phyloP scores from a whole-genome alignment of 2,888 invertebrate species.

The Lasioglossum morio region DNA sequence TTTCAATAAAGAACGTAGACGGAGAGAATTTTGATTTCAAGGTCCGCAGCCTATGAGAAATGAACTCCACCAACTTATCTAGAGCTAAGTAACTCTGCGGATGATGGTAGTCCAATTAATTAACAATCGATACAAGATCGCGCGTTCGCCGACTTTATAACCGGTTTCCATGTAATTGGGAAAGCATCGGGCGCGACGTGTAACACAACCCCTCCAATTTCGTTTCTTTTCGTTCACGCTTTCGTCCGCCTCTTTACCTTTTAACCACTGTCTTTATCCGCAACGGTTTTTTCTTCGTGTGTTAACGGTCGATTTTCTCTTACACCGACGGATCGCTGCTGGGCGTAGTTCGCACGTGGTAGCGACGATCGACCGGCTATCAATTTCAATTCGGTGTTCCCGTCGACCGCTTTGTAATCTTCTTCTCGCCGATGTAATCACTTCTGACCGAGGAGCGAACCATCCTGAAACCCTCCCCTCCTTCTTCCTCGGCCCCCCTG shows the following conservation, averaged over 20 bases:
- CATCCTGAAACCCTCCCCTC: not conserved
- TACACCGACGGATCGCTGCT: slow-evolving; percentile 10
- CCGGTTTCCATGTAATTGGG: slow-evolving; percentile 21
- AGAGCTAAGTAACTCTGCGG: not conserved
- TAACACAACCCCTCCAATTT: not conserved
- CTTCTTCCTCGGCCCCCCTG: not conserved
- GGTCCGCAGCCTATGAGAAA: not conserved
- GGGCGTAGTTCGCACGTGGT: slow-evolving; percentile 60
- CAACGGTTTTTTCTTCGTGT: not conserved
- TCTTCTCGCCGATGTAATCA: slow-evolving; percentile 64
- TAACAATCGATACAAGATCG: not conserved
- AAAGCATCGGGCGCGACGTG: not conserved
- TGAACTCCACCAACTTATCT: not conserved
- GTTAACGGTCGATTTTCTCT: not conserved
- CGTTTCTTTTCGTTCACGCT: slow-evolving; percentile 1
- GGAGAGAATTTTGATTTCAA: not conserved
- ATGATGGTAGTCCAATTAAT: not conserved
- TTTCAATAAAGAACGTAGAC: not conserved
- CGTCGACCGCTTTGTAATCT: slow-evolving; percentile 61
- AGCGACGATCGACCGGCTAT: slow-evolving; percentile 64
- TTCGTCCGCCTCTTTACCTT: slow-evolving; percentile 1
- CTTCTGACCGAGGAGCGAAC: slow-evolving; percentile 52
- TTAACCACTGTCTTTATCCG: not conserved
- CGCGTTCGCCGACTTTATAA: not conserved
- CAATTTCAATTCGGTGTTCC: slow-evolving; percentile 73